Percentiles rank a stretch among this genome's conserved stretches.
These are phyloP conservation scores for Eublepharis macularius DNA, from an alignment of 2,113 vertebrate species.

Conservation along the genomic window DNA sequence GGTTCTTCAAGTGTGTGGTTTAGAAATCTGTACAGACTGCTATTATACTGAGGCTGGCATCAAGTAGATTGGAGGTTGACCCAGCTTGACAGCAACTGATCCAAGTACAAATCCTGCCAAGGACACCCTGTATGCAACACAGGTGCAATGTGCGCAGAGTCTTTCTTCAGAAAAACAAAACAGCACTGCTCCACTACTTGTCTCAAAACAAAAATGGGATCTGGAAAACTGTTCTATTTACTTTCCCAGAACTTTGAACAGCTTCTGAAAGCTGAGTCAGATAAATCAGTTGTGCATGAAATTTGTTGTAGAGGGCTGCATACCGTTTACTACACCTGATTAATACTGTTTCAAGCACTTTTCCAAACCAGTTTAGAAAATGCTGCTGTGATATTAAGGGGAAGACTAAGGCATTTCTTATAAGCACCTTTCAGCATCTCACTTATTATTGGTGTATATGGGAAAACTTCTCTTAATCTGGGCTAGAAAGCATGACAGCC, in stretches of 20 bases:
- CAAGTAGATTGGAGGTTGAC: background rate
- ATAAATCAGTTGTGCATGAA: background rate
- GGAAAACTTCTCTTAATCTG: background rate
- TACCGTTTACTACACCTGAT: background rate
- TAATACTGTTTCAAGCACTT: background rate
- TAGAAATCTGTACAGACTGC: background rate
- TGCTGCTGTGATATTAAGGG: background rate
- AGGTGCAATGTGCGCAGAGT: background rate
- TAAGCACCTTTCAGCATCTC: background rate
- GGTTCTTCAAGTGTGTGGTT: rapidly evolving
- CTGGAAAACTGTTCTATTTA: constrained; percentile 16
- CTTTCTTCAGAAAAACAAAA: background rate
- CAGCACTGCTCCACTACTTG: background rate
- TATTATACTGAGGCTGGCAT: background rate
- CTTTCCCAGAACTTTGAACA: constrained; percentile 2
- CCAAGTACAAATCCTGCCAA: background rate
- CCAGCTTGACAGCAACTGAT: background rate
- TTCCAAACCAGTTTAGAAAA: background rate
- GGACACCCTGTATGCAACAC: background rate
- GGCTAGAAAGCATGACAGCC: background rate
- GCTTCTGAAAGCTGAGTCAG: background rate
- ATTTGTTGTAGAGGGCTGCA: background rate
- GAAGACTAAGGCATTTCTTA: background rate
- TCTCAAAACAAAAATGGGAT: background rate
- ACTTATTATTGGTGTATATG: background rate